Base-by-base conservation (phyloP, 2,888 invertebrate species). In the Megalurothrips usitatus region DNA sequence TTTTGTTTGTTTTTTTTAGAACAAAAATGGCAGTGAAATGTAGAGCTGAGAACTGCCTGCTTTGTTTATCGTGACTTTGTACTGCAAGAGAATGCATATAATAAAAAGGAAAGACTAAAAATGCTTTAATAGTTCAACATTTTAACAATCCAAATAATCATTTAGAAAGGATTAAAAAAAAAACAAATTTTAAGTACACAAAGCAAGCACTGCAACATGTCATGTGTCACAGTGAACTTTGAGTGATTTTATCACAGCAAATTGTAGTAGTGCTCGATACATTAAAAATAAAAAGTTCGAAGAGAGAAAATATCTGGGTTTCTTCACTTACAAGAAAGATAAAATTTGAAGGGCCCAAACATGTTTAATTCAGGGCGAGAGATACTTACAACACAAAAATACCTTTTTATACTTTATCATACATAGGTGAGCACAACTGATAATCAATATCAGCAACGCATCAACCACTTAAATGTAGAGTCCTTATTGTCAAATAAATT, bases 401-500 rank as follows among this genome's bases (percentile, higher is more conserved):
- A 75, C 68, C 26, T 26, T 75, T 75, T 26, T 14, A 17, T 58
- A 14, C 34, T 43, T 4, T 43, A 43, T 43, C 6, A 58, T n/a
- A 58, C 58, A 58, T 58, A 19, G 17, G 17, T 58, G 6, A 58
- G 17, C 58, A 58, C 14, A 19, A 58, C 11, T 58, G 58, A 58
- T 58, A 58, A n/a, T 58, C 58, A 14, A 58, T 58, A 58, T 58
- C 58, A 58, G 17, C n/a, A 58, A 58, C 6, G n/a, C 17, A 58
- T 19, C 17, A 58, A 17, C 26, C 23, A 75, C 26, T 75, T 75
- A 12, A n/a, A 75, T 75, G 68, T 26, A 75, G 26, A 26, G 23
- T 23, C 34, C 68, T 75, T 75, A 75, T 26, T 75, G 68, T 75
- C 68, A 75, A n/a, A 75, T 75, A 75, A 75, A 75, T 10, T 75